Conservation (phyloP, 2,888 invertebrate species). For the Geotrupes spiniger region DNA sequence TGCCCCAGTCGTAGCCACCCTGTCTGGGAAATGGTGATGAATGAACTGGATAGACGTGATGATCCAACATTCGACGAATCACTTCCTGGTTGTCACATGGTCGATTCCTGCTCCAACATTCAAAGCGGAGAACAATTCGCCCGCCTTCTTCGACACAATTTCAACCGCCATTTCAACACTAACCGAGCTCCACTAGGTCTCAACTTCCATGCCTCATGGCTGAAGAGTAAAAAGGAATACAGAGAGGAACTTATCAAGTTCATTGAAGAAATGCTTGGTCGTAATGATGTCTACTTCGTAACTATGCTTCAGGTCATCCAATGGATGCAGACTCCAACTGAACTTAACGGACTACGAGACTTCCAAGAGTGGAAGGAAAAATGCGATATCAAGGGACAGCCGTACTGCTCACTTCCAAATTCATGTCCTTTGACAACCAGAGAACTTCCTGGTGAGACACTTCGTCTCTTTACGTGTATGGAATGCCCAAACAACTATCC, state of each 20-base stretch:
- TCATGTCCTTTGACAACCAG: constrained; percentile 86
- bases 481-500: constrained; percentile 95
- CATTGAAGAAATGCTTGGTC: constrained; percentile 87
- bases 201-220: constrained; percentile 93
- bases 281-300: constrained; percentile 90
- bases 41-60: constrained; percentile 89
- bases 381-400: constrained; percentile 91
- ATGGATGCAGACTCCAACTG: constrained; percentile 95
- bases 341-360: constrained; percentile 79
- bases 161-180: constrained; percentile 88
- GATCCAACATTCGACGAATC: constrained; percentile 93
- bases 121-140: constrained; percentile 88
- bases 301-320: constrained; percentile 86
- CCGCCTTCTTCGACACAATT: constrained; percentile 87
- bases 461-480: constrained; percentile 92
- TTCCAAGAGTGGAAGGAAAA: constrained; percentile 96
- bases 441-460: constrained; percentile 87
- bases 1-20: constrained; percentile 89
- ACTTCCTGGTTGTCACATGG: constrained; percentile 91
- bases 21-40: constrained; percentile 97
- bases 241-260: constrained; percentile 88
- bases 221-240: constrained; percentile 91
- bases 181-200: constrained; percentile 92
- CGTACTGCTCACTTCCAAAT: constrained; percentile 88
- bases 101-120: constrained; percentile 91